Conservation (phyloP, 2,888 invertebrate genomes). For the Chymomyza procnemis region DNA sequence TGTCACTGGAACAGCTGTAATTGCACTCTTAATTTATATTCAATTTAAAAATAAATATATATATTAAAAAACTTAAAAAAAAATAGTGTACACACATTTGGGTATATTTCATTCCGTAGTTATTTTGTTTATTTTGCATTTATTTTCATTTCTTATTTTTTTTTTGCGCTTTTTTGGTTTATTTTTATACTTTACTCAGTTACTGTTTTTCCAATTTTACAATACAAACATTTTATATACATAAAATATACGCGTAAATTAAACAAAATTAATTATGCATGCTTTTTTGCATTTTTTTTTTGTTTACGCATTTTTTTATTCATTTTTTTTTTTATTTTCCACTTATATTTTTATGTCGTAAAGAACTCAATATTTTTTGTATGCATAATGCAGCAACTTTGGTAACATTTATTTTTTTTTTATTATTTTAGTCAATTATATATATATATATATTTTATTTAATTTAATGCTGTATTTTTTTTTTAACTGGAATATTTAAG, state of each 20-base stretch:
- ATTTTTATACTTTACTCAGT: constrained; percentile 24
- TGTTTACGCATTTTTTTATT: not conserved
- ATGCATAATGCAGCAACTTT: constrained; percentile 31
- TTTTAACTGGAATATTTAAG: not conserved
- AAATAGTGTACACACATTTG: not conserved
- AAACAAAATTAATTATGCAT: constrained; percentile 39
- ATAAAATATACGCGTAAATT: constrained; percentile 46
- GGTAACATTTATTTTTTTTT: constrained; percentile 12
- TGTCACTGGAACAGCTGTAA: not conserved
- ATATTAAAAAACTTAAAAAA: not conserved
- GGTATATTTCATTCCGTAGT: constrained; percentile 13
- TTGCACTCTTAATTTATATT: not conserved
- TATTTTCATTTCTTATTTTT: constrained; percentile 27
- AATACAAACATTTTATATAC: constrained; percentile 58
- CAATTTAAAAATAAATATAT: not conserved
- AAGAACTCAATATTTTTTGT: constrained; percentile 5
- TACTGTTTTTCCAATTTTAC: constrained; percentile 51
- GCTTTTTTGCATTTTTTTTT: constrained; percentile 4
- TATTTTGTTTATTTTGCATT: constrained; percentile 52
- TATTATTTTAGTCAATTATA: not conserved
- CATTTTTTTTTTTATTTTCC: not conserved
- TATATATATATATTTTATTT: constrained; percentile 5
- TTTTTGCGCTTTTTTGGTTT: constrained; percentile 16
- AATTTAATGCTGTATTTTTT: too few relatives aligned
- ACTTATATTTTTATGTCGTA: constrained; percentile 8